Base-by-base conservation (phyloP, 2,888 invertebrate genomes). In the Cyclophora albipunctata region DNA sequence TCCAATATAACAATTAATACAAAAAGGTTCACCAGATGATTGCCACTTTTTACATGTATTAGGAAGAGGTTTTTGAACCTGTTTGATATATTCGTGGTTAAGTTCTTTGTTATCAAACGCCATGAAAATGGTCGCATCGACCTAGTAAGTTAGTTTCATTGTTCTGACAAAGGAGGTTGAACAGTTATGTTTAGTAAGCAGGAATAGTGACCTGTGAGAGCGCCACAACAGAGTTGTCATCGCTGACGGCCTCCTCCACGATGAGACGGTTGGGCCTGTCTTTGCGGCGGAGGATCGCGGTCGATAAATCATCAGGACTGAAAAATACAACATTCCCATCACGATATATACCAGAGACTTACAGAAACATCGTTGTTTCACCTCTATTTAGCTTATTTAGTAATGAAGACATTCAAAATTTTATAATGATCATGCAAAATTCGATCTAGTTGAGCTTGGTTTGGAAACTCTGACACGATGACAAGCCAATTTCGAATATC, bases 151-250 rank as follows among this genome's bases (percentile, higher is more conserved):
- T 20, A 20, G 20, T 20, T 20, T 1, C 20, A 20, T 20, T 20
- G 20, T 20, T 20, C 20, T 20, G 57, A 66, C 69, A 63, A 61
- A 58, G 62, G 46, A 69, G 20, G 20, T 20, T 20, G 20, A 20
- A 20, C 20, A 20, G 20, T 20, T 20, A 20, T 20, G 20, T 20
- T 20, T 20, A 20, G 20, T 20, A 20, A 20, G 20, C 2, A 20
- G 20, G 20, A 20, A 20, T 56, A 63, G 73, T 76, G 75, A 95
- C 96, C 92, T 98, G 98, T 63, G 98, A 98, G 58, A 99, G 89
- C 35, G 97, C 95, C 57, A 99, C 98, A 58, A 99, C 98, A 0
- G 98, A 99, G 83, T 99, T 99, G 84, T 99, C 99, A 92, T 99
- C 99, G 82, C 97, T 98, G 67, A 96, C 94, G 40, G 98, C 97